Conservation (phyloP, 2,888 invertebrate species). For the Spisula subtruncata region DNA sequence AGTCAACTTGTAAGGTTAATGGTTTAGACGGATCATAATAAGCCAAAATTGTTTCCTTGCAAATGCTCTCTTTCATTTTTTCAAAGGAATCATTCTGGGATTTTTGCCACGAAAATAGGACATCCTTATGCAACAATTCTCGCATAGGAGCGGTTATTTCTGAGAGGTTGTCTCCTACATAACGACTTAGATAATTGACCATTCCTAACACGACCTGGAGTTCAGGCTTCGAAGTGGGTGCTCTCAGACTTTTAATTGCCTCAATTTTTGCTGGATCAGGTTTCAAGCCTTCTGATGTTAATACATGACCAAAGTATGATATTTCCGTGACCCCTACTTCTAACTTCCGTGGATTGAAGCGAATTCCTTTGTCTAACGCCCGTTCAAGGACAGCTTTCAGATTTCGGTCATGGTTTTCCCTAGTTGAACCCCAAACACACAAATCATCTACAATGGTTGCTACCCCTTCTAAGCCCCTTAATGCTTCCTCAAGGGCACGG, state of each 20-base stretch:
- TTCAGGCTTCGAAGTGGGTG: conserved; percentile 20
- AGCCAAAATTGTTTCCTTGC: conserved; percentile 62
- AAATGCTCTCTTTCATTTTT: conserved; percentile 57
- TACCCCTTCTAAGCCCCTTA: conserved; percentile 59
- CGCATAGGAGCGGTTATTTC: conserved; percentile 1
- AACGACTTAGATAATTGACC: conserved; percentile 20
- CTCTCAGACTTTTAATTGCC: background rate
- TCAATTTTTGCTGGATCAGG: conserved; percentile 13
- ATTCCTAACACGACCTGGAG: conserved; percentile 16
- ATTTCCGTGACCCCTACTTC: background rate
- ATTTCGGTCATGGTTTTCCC: conserved; percentile 46
- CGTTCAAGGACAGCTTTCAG: conserved; percentile 26
- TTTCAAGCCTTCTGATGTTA: background rate
- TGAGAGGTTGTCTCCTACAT: background rate
- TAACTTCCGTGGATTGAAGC: conserved; percentile 1
- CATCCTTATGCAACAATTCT: conserved; percentile 13
- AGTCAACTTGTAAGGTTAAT: conserved; percentile 46
- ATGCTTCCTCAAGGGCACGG: conserved; percentile 55
- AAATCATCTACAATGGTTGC: conserved; percentile 55
- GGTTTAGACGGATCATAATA: conserved; percentile 57
- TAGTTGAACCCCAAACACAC: conserved; percentile 39
- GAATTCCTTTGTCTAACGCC: conserved; percentile 37
- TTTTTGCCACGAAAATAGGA: conserved; percentile 6
- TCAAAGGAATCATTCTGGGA: conserved; percentile 54
- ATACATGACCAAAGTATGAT: background rate